These are phyloP conservation scores for Lepidurus arcticus DNA, from an alignment of 1,140 invertebrate species.

Conservation along the genomic window DNA sequence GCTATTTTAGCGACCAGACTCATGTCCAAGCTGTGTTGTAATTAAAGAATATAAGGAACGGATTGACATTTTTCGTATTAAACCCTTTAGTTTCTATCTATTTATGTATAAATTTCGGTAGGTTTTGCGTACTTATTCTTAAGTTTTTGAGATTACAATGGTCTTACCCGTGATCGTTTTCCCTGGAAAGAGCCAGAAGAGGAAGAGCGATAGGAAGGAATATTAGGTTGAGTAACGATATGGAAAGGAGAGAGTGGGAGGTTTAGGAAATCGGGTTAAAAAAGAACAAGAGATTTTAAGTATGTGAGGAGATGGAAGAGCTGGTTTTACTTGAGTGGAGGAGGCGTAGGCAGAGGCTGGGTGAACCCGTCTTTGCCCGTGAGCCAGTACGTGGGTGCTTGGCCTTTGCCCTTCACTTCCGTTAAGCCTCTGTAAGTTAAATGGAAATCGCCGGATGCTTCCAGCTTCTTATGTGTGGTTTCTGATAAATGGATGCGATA, in stretches of 20 bases:
- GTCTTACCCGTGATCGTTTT: background rate
- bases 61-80: background rate
- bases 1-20: background rate
- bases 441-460: slow-evolving; percentile 68
- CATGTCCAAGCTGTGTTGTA: background rate
- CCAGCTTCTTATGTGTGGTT: slow-evolving; percentile 66
- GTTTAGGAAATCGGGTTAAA: too few relatives aligned
- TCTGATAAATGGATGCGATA: slow-evolving; percentile 76
- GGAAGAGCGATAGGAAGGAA: background rate
- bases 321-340: slow-evolving; percentile 62
- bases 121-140: background rate
- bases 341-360: slow-evolving; percentile 71
- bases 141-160: background rate
- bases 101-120: too few relatives aligned
- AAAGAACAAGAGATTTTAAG: too few relatives aligned
- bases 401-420: slow-evolving; percentile 83
- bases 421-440: slow-evolving; percentile 73
- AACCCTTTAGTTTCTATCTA: too few relatives aligned
- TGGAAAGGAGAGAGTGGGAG: too few relatives aligned
- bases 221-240: too few relatives aligned
- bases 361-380: slow-evolving; percentile 80
- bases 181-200: background rate
- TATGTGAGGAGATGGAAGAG: background rate
- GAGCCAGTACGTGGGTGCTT: slow-evolving; percentile 85
- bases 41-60: background rate